phyloP scores from a whole-genome alignment of 2,888 invertebrate genomes.

The Tachina lurida region DNA sequence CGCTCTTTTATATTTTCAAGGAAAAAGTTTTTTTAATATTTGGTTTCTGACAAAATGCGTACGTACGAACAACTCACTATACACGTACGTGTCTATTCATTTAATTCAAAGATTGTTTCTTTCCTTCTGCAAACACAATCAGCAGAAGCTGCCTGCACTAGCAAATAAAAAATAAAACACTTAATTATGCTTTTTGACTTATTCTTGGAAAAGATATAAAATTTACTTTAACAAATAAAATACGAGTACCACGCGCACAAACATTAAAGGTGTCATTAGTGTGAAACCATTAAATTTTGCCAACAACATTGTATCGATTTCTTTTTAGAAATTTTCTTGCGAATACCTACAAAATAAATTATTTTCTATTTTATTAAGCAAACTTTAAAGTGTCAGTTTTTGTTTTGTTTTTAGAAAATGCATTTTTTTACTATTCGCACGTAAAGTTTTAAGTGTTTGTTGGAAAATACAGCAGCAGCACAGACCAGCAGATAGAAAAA shows the following conservation, averaged over 20 bases:
- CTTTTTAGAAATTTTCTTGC: constrained; percentile 40
- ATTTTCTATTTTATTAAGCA: neutral
- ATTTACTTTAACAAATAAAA: constrained; percentile 37
- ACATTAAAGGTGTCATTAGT: constrained; percentile 66
- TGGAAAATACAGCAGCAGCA: constrained; percentile 6
- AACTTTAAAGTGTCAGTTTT: constrained; percentile 11
- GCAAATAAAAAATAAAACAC: constrained; percentile 9
- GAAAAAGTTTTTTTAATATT: constrained; percentile 42
- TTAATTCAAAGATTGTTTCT: constrained; percentile 65
- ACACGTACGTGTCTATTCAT: constrained; percentile 79
- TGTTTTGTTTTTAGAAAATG: constrained; percentile 22
- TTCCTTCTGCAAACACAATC: constrained; percentile 25
- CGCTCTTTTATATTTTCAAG: constrained; percentile 5
- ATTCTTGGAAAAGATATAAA: constrained; percentile 23
- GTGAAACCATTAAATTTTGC: constrained; percentile 61
- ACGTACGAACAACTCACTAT: constrained; percentile 74
- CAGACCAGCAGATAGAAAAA: neutral
- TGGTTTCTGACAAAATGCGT: constrained; percentile 73
- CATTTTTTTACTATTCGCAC: constrained; percentile 15
- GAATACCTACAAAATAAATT: constrained; percentile 8
- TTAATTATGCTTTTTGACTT: constrained; percentile 58
- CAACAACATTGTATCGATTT: constrained; percentile 65
- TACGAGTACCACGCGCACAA: constrained; percentile 19
- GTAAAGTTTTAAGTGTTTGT: constrained; percentile 42
- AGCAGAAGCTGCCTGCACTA: constrained; percentile 24